Evolutionary conservation across 2,797 vertebrate species (phyloP).

Genomic region (Thamnophis elegans): DNA sequence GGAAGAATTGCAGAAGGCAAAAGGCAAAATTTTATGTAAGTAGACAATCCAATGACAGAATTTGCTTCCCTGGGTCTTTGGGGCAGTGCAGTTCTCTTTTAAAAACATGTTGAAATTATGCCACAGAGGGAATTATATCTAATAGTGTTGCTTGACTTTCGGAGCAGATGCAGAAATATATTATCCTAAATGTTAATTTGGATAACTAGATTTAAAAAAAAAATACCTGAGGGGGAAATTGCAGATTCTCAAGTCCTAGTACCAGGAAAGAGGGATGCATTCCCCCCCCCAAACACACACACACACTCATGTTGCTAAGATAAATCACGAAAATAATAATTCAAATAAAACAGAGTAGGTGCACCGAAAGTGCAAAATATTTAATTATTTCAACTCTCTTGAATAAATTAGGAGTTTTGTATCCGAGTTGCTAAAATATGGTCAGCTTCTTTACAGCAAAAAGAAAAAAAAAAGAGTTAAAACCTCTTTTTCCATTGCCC

Average conservation of each 20-base stretch:
- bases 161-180: not conserved
- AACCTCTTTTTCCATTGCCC: not conserved
- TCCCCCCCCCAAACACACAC: too few species aligned
- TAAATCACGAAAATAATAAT: not conserved
- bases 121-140: constrained; percentile 4
- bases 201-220: not conserved
- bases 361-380: not conserved
- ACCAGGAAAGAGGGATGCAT: constrained; percentile 1
- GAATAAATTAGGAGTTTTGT: not conserved
- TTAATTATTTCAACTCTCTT: not conserved
- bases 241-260: not conserved
- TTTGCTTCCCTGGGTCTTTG: constrained; percentile 18
- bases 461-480: not conserved
- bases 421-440: not conserved
- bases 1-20: constrained; percentile 51
- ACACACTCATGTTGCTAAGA: not conserved
- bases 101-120: constrained; percentile 1
- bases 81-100: not conserved
- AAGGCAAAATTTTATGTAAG: constrained; percentile 45
- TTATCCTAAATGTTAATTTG: not conserved
- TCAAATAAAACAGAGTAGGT: not conserved
- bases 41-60: constrained; percentile 11
- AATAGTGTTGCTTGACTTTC: not conserved
- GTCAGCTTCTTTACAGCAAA: not conserved
- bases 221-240: constrained; percentile 1